These are phyloP conservation scores for Drosophila suzukii DNA, from an alignment of 1,140 invertebrate species.

Conservation along the genomic window DNA sequence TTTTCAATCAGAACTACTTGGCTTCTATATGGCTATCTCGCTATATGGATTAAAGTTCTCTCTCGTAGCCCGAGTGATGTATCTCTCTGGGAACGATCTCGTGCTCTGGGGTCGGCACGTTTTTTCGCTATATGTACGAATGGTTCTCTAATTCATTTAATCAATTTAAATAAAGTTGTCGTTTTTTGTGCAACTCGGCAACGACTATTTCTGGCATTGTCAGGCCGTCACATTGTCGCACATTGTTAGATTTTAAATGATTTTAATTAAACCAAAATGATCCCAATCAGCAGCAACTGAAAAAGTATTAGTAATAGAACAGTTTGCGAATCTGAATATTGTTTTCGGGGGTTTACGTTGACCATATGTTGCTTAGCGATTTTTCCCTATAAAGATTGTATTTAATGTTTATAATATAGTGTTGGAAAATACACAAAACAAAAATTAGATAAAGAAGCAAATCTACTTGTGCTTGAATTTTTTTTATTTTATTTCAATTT, in stretches of 20 bases:
- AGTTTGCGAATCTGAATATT: slow-evolving; percentile 12
- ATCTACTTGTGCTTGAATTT: neutral
- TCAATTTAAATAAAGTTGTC: slow-evolving; percentile 66
- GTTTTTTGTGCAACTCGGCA: slow-evolving; percentile 29
- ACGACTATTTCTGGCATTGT: slow-evolving; percentile 66
- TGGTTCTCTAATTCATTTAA: slow-evolving; percentile 71
- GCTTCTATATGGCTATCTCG: slow-evolving; percentile 16
- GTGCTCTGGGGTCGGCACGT: slow-evolving; percentile 57
- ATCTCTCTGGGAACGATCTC: slow-evolving; percentile 41
- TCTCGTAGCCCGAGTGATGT: neutral
- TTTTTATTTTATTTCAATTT: neutral
- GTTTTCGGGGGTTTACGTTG: neutral
- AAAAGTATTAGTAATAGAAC: slow-evolving; percentile 22
- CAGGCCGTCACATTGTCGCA: slow-evolving; percentile 30
- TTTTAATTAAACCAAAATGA: slow-evolving; percentile 62
- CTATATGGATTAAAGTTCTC: neutral
- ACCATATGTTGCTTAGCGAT: slow-evolving; percentile 19
- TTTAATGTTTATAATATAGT: neutral
- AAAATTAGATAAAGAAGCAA: neutral
- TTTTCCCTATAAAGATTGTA: neutral
- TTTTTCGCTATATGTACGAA: slow-evolving; percentile 39
- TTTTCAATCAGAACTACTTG: slow-evolving; percentile 34
- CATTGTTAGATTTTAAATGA: slow-evolving; percentile 63
- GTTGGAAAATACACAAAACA: neutral
- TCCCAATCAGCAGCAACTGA: slow-evolving; percentile 22